These are phyloP conservation scores for Caerostris extrusa DNA, from an alignment of 1,140 invertebrate species.

Conservation along the genomic window DNA sequence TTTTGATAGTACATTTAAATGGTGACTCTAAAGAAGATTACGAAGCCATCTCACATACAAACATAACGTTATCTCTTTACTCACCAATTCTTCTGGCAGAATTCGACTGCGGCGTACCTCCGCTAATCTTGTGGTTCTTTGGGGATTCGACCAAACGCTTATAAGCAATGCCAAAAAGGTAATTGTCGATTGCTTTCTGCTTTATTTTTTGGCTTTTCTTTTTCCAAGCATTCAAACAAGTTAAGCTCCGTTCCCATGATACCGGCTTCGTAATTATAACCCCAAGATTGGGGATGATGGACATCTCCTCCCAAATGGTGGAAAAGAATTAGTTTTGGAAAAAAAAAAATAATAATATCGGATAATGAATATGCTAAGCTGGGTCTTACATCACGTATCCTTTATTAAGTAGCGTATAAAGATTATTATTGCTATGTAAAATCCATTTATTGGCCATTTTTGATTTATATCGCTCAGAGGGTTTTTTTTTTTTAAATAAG, in stretches of 20 bases:
- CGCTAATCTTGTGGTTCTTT: slow-evolving; percentile 72
- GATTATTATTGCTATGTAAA: not conserved
- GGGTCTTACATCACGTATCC: not conserved
- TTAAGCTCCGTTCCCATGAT: slow-evolving; percentile 47
- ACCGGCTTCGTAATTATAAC: slow-evolving; percentile 16
- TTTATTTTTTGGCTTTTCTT: slow-evolving; percentile 17
- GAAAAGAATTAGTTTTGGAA: not conserved
- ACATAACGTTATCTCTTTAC: slow-evolving; percentile 49
- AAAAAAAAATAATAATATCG: not conserved
- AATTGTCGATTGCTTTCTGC: slow-evolving; percentile 36
- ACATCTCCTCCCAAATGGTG: not conserved
- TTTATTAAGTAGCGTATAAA: not conserved
- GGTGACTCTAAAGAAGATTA: slow-evolving; percentile 67
- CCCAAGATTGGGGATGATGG: slow-evolving; percentile 35
- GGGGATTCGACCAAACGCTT: slow-evolving; percentile 55
- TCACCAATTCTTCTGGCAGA: slow-evolving; percentile 40
- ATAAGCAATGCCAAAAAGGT: slow-evolving; percentile 32
- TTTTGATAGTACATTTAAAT: slow-evolving; percentile 65
- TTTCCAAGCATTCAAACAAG: not conserved
- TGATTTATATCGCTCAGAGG: not conserved
- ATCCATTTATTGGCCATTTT: not conserved
- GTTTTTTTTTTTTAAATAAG: too few relatives aligned
- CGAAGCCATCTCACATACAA: slow-evolving; percentile 66
- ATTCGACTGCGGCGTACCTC: slow-evolving; percentile 34
- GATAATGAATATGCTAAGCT: not conserved